phyloP scores from a whole-genome alignment of 1,140 invertebrate genomes.

The Sitodiplosis mosellana region DNA sequence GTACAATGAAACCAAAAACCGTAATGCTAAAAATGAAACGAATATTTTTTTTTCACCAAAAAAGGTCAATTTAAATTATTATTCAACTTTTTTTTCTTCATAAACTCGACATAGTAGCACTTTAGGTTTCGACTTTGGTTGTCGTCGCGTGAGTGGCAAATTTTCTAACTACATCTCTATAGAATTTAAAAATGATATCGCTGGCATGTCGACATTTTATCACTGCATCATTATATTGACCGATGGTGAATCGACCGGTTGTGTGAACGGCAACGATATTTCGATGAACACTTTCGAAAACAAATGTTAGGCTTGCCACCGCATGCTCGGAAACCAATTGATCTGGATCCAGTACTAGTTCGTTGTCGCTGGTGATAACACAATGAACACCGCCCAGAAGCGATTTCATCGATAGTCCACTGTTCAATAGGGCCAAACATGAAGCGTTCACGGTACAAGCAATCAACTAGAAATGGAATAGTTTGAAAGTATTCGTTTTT shows the following conservation, averaged over 20 bases:
- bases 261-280: constrained; percentile 43
- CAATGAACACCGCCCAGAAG: constrained; percentile 60
- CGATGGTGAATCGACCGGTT: constrained; percentile 41
- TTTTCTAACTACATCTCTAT: constrained; percentile 37
- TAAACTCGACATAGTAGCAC: too few relatives aligned
- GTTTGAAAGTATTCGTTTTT: background rate
- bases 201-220: constrained; percentile 41
- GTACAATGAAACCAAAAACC: too few relatives aligned
- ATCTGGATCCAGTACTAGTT: constrained; percentile 48
- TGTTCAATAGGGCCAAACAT: constrained; percentile 62
- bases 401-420: constrained; percentile 59
- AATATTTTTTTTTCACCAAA: too few relatives aligned
- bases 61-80: too few relatives aligned
- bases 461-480: constrained; percentile 35
- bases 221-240: constrained; percentile 41
- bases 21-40: too few relatives aligned
- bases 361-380: constrained; percentile 40
- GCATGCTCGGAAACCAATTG: constrained; percentile 17
- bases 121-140: too few relatives aligned
- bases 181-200: constrained; percentile 49
- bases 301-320: constrained; percentile 41
- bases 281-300: constrained; percentile 47
- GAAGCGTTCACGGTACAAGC: constrained; percentile 64
- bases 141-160: constrained; percentile 22
- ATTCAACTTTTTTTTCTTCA: too few relatives aligned